These are phyloP conservation scores for Heterodera schachtii DNA, from an alignment of 1,140 invertebrate species.

Conservation along the genomic window DNA sequence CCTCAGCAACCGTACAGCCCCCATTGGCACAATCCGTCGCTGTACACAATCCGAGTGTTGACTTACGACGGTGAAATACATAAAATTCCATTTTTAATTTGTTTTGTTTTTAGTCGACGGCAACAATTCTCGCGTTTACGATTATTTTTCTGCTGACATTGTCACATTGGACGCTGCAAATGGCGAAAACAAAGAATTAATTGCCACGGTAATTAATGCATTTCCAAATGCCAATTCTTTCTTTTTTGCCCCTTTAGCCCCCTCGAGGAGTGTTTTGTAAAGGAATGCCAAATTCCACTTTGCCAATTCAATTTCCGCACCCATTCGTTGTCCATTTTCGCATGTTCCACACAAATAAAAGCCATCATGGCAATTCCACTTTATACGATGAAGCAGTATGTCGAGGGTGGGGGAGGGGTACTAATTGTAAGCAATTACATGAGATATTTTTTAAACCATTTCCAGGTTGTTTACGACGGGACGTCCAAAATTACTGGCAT, in stretches of 20 bases:
- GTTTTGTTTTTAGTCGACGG: neutral
- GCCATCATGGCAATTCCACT: neutral
- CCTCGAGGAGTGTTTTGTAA: neutral
- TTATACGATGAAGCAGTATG: neutral
- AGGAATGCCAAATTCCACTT: neutral
- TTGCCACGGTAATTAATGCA: neutral
- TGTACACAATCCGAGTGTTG: neutral
- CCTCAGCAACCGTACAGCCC: constrained; percentile 1
- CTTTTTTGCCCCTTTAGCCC: neutral
- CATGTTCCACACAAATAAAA: neutral
- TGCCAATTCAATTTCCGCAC: neutral
- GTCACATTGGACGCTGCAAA: constrained; percentile 13
- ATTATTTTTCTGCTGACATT: constrained; percentile 3
- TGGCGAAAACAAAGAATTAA: neutral
- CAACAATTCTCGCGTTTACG: neutral
- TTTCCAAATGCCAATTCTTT: neutral
- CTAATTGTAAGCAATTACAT: neutral
- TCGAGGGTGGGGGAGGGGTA: neutral
- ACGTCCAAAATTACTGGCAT: neutral
- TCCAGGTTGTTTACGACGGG: neutral
- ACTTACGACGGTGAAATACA: neutral
- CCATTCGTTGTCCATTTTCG: neutral
- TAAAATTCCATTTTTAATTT: neutral
- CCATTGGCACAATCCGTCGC: neutral
- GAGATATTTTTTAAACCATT: neutral